Conservation (phyloP, 2,113 vertebrate species). For the Sylvietta virens region DNA sequence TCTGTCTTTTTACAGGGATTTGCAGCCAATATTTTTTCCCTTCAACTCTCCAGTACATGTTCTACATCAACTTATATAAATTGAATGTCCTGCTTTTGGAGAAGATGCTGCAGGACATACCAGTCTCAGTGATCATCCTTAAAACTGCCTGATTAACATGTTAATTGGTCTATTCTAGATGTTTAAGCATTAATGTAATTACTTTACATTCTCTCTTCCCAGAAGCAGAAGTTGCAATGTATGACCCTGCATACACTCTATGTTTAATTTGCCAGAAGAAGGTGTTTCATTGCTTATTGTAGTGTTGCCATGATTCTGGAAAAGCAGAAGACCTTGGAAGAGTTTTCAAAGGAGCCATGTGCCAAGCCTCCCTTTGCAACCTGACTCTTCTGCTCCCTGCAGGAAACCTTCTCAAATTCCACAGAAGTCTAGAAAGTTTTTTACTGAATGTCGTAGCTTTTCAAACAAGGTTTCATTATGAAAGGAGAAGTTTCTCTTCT, state of each 20-base stretch:
- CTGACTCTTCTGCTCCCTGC: neutral
- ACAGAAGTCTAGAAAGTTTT: neutral
- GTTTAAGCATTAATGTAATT: neutral
- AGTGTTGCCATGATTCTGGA: neutral
- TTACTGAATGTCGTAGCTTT: neutral
- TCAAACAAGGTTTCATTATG: neutral
- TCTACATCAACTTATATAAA: neutral
- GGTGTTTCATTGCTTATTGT: neutral
- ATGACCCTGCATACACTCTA: neutral
- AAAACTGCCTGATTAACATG: neutral
- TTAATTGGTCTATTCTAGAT: neutral
- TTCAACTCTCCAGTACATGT: neutral
- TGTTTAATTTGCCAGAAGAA: neutral
- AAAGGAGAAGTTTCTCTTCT: neutral
- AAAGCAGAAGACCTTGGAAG: neutral
- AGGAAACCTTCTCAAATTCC: neutral
- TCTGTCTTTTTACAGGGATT: neutral
- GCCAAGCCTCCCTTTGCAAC: neutral
- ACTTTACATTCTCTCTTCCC: neutral
- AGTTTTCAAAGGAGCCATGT: neutral
- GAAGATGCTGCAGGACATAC: neutral
- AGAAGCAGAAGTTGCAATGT: neutral
- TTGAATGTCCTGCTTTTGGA: neutral
- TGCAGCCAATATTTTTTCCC: neutral
- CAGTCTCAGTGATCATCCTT: neutral